Evolutionary conservation across 2,888 invertebrate species (phyloP).

Genomic region (Polyommatus iphigenia): DNA sequence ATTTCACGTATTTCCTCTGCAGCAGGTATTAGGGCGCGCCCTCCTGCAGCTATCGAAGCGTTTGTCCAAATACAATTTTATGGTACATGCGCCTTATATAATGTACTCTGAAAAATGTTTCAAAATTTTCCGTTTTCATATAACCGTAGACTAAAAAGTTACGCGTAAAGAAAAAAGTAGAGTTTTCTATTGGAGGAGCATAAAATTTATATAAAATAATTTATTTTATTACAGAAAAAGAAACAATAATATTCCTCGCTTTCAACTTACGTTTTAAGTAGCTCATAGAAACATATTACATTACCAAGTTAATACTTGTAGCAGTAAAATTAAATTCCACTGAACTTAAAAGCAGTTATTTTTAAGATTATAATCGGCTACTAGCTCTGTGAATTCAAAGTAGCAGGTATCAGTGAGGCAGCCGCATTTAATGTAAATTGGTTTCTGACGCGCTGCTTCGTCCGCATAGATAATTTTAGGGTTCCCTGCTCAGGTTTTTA

Average conservation of each 20-base stretch:
- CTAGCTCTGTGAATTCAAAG: constrained; percentile 49
- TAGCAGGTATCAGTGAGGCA: constrained; percentile 68
- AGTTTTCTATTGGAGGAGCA: neutral
- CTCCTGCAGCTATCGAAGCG: constrained; percentile 20
- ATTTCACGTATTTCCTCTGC: constrained; percentile 46
- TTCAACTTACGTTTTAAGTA: no score
- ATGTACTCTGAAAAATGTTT: neutral
- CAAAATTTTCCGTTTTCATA: neutral
- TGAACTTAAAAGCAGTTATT: constrained; percentile 38
- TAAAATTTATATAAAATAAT: no score
- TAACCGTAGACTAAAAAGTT: neutral
- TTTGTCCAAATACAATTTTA: constrained; percentile 29
- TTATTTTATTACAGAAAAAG: no score
- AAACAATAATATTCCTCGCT: no score
- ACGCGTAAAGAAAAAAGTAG: neutral
- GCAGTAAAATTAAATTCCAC: neutral
- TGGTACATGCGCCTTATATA: neutral
- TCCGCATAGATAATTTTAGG: constrained; percentile 64
- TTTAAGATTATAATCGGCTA: constrained; percentile 47
- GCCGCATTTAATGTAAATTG: constrained; percentile 78
- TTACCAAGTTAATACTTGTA: neutral
- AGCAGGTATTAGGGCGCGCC: constrained; percentile 42
- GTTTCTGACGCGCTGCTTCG: constrained; percentile 57
- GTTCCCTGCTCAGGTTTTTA: neutral
- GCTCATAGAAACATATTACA: neutral